Evolutionary conservation across 2,797 vertebrate genomes (phyloP).

Genomic region (Eupleurogrammus muticus): DNA sequence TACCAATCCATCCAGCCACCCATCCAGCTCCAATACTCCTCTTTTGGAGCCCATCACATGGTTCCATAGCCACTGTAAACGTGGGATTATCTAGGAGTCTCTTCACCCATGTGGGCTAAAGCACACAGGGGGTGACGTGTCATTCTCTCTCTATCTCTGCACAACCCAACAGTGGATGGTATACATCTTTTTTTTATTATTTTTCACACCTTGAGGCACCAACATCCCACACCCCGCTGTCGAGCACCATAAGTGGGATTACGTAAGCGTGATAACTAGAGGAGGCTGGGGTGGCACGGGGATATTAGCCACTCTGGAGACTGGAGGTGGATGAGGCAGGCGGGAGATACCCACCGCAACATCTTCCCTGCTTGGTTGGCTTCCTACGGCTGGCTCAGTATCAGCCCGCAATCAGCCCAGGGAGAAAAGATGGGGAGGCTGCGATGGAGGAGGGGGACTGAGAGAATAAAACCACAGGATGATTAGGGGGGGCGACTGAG

Average conservation of each 20-base stretch:
- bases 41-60: constrained; percentile 46
- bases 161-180: constrained; percentile 42
- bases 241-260: constrained; percentile 67
- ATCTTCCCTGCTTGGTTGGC: constrained; percentile 64
- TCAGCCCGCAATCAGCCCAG: constrained; percentile 69
- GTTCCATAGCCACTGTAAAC: constrained; percentile 34
- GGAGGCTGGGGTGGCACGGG: constrained; percentile 59
- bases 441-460: constrained; percentile 24
- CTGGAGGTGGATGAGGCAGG: constrained; percentile 67
- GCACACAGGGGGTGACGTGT: constrained; percentile 27
- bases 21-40: constrained; percentile 59
- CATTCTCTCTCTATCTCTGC: constrained; percentile 32
- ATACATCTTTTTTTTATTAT: constrained; percentile 49
- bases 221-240: constrained; percentile 72
- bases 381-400: constrained; percentile 66
- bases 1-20: constrained; percentile 57
- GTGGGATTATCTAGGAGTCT: constrained; percentile 34
- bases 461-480: constrained; percentile 53
- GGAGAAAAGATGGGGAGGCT: constrained; percentile 52
- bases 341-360: constrained; percentile 65
- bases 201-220: constrained; percentile 74
- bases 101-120: constrained; percentile 33
- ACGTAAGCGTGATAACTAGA: constrained; percentile 71
- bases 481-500: constrained; percentile 35
- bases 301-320: constrained; percentile 69